Evolutionary conservation across 2,113 vertebrate genomes (phyloP), one percentile per base, ranked within the genome.

Genomic region (Brachypodius melanocephalos): DNA sequence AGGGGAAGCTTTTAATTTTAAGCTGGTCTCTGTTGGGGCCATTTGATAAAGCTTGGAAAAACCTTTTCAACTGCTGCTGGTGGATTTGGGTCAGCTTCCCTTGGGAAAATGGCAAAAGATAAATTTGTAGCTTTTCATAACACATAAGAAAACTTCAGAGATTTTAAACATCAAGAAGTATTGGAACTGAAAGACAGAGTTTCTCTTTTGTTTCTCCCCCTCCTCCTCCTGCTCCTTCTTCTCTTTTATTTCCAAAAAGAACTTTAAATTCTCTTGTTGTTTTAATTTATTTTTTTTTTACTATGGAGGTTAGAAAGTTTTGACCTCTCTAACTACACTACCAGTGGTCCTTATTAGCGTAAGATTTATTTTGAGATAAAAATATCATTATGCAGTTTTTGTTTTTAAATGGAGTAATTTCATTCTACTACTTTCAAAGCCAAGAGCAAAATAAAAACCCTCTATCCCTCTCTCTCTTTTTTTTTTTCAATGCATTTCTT

Each of bases 1-100:
- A 90, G 86, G 90, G 94, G 92, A 97, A 98, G 97, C 98, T 98
- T 98, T 98, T 98, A 98, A 98, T 98, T 98, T 98, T 97, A 98
- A 98, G 95, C 97, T 95, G 93, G 94, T 93, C 97, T 98, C 97
- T 97, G 95, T 96, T 95, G 97, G 97, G 98, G 97, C 97, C 97
- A 97, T 98, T 98, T 98, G 97, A 98, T 98, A 98, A 98, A 98
- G 97, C 97, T 95, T 91, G 94, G 90, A 98, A 96, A 97, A 97
- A 97, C 96, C 95, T 95, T 98, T 98, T 98, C 97, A 98, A 97
- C 96, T 95, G 92, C 97, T 96, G 95, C 97, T 97, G 86, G 95
- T 97, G 95, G 96, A 97, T 98, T 98, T 98, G 96, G 96, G 96
- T 98, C 98, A 97, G 77, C 89, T 92, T 98, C 98, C 97, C 97